These are phyloP conservation scores for Larimichthys polyactis DNA, from an alignment of 2,113 vertebrate species.

Conservation along the genomic window DNA sequence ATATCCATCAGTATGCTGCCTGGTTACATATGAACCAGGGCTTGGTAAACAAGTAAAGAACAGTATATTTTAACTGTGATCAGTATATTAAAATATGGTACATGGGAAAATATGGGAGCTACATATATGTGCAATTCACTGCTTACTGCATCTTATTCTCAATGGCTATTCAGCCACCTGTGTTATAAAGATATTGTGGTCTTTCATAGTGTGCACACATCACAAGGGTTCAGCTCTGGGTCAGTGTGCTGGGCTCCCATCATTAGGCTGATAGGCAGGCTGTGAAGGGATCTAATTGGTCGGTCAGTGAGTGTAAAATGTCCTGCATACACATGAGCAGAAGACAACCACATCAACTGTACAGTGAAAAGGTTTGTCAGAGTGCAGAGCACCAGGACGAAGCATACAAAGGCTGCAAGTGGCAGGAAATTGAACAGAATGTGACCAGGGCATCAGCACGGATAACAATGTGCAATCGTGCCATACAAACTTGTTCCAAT, in stretches of 20 bases:
- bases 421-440: conserved; percentile 36
- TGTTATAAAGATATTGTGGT: conserved; percentile 21
- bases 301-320: conserved; percentile 69
- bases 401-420: conserved; percentile 36
- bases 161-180: neutral
- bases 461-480: conserved; percentile 8
- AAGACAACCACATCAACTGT: conserved; percentile 60
- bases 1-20: neutral
- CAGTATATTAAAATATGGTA: neutral
- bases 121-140: neutral
- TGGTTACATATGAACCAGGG: neutral
- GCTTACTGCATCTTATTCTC: neutral
- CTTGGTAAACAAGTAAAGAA: neutral
- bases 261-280: conserved; percentile 66
- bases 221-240: conserved; percentile 63
- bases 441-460: conserved; percentile 30
- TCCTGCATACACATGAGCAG: conserved; percentile 67
- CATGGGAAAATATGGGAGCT: neutral
- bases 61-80: neutral
- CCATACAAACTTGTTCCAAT: conserved; percentile 14
- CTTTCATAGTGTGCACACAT: conserved; percentile 28
- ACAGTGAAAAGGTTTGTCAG: conserved; percentile 51
- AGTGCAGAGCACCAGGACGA: conserved; percentile 29
- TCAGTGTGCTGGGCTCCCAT: conserved; percentile 68
- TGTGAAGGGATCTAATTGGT: conserved; percentile 75